Evolutionary conservation across 1,140 invertebrate species (phyloP), one percentile per base, ranked within the genome.

Genomic region (Teleogryllus occipitalis): DNA sequence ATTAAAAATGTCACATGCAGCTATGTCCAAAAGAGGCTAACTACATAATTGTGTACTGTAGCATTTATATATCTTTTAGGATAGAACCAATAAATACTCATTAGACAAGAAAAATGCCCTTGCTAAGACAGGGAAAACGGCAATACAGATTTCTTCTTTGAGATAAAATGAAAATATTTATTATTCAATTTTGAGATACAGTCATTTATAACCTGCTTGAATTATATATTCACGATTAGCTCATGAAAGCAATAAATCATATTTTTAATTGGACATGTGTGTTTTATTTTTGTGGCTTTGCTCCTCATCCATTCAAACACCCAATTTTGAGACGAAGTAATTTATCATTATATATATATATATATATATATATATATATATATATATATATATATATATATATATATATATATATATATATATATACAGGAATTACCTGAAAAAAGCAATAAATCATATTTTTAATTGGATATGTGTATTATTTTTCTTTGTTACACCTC

Each of bases 181-280:
- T 65, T 65, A 65, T 65, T 65, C 54, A 65, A 65, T 65, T 65
- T 65, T 65, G 54, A 65, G 54, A 65, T 65, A 65, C 54, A 65
- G 54, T 65, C 10, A 65, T 65, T 65, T 65, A 65, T 65, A 65
- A 65, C 54, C 54, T 65, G 54, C 54, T 65, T 65, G 18, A 65
- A 65, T 65, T 10, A 65, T 65, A 65, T 65, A 65, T 65, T 65
- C 54, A 65, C 54, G 7, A 65, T 65, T 65, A 65, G 54, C 54
- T 65, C 54, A 65, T 65, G 54, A 65, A 65, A 65, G 54, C 54
- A 65, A 65, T 65, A 65, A 65, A 65, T 10, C 54, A 65, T 65
- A 65, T 65, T 65, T 65, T 65, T 65, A 65, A 65, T 65, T 18
- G 10, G 54, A 65, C 3, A 65, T 65, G 54, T 65, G 54, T 65